Base-by-base conservation (phyloP, 2,113 vertebrate species). In the Mustela nigripes region DNA sequence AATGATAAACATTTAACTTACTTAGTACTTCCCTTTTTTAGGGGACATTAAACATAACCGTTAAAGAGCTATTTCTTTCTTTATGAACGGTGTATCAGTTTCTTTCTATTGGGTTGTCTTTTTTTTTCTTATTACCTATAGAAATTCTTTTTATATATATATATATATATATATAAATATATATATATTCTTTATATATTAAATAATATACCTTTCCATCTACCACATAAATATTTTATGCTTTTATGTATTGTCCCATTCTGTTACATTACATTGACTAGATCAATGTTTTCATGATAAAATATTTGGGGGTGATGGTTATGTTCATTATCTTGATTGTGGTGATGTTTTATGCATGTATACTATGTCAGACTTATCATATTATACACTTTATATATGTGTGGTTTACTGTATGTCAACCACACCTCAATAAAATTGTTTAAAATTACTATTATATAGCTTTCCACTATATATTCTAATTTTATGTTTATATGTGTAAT, bases 121-220 rank as follows among this genome's bases (percentile, higher is more conserved):
- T 60, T 91, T 22, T 22, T 31, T 89, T 78, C 69, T 69, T 94
- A 15, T 28, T 94, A 85, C 53, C 22, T 71, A 12, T 80, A 79
- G 39, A 90, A 85, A 76, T 15, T 50, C n/a, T 95, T 82, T 69
- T 82, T 69, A 71, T 71, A 62, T 71, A 53, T 92, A 71, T 71
- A 62, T 71, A 53, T 92, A 71, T 62, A 62, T 71, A 53, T 92
- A 42, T 42, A 42, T 42, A 5, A 4, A 42, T 42, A 42, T 42
- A 42, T 42, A 42, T 42, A 42, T 42, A 76, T 15, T 50, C n/a
- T 95, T 82, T 69, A 71, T 71, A 62, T 71, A 53, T 92, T 73
- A 95, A 33, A 33, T 60, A 71, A 92, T 42, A 74, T 65, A 31
- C 2, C 2, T 80, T 85, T 50, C 76, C 7, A 19, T 74, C 65